These are phyloP conservation scores for Protosalanx chinensis DNA, from an alignment of 2,797 vertebrate species.

Conservation along the genomic window DNA sequence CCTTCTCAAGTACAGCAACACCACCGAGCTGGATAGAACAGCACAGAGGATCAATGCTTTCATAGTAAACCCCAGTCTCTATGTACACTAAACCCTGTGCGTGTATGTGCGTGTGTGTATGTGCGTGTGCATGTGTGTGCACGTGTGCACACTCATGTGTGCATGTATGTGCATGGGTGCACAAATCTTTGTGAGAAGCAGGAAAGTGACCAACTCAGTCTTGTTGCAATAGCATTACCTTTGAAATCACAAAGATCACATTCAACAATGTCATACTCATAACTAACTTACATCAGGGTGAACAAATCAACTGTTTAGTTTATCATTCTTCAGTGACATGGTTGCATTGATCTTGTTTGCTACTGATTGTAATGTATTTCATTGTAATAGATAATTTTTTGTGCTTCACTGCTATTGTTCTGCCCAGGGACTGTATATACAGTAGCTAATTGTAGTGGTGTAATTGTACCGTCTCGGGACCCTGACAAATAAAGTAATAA, in stretches of 20 bases:
- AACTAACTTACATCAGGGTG: too few species aligned
- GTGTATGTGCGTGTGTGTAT: slow-evolving; percentile 17
- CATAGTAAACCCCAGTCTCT: slow-evolving; percentile 64
- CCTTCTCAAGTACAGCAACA: slow-evolving; percentile 74
- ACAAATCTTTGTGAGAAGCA: slow-evolving; percentile 17
- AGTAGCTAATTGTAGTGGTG: background rate
- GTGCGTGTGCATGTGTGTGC: slow-evolving; percentile 17
- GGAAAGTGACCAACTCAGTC: background rate
- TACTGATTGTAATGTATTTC: too few species aligned
- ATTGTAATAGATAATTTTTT: too few species aligned
- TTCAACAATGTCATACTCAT: background rate
- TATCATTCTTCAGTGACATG: too few species aligned
- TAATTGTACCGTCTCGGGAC: background rate
- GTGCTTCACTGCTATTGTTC: too few species aligned
- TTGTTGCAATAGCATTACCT: background rate
- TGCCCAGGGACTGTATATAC: too few species aligned
- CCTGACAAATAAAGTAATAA: slow-evolving; percentile 1
- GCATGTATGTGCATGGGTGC: background rate
- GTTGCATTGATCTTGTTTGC: too few species aligned
- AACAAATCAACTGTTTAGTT: too few species aligned
- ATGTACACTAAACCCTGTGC: slow-evolving; percentile 22
- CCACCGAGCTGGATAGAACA: slow-evolving; percentile 70
- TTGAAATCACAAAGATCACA: too few species aligned
- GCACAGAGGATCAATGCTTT: slow-evolving; percentile 73
- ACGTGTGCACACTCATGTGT: background rate